A percentile compares a stretch with the other conserved stretches of the same genome.
Conservation (phyloP, 2,888 invertebrate species). For the Catocala nupta region DNA sequence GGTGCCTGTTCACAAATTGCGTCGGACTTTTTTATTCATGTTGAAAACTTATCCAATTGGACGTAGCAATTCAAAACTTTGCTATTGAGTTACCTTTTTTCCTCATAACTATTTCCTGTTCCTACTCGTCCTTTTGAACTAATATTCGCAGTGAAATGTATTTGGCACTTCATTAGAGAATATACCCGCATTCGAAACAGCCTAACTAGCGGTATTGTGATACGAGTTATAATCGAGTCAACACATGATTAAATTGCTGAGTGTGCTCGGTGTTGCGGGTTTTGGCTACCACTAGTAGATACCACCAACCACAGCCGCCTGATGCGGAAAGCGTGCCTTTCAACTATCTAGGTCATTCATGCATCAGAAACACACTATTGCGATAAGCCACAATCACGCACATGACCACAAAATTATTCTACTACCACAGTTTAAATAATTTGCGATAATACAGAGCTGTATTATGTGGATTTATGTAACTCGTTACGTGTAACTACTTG, state of each 20-base stretch:
- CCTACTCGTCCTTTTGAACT: too few relatives aligned
- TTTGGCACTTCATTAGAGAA: constrained; percentile 3
- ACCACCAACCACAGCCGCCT: constrained; percentile 19
- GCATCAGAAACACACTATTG: constrained; percentile 37
- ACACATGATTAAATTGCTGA: constrained; percentile 16
- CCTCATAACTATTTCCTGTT: constrained; percentile 4
- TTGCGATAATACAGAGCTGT: constrained; percentile 36
- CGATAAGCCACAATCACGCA: constrained; percentile 41
- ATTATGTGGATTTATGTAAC: constrained; percentile 43
- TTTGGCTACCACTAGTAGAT: constrained; percentile 19
- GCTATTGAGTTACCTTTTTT: constrained; percentile 2
- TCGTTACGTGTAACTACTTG: constrained; percentile 35
- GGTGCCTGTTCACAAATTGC: constrained; percentile 3
- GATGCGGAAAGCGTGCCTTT: constrained; percentile 40
- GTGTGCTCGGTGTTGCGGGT: too few relatives aligned
- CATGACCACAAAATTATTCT: constrained; percentile 50
- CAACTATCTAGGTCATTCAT: constrained; percentile 46
- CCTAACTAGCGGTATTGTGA: too few relatives aligned
- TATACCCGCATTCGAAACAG: too few relatives aligned
- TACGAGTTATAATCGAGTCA: constrained; percentile 5
- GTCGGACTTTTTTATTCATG: constrained; percentile 4
- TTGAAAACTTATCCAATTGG: constrained; percentile 20
- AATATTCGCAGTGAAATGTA: background rate
- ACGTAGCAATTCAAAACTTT: constrained; percentile 19
- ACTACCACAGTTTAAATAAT: constrained; percentile 56